Evolutionary conservation across 1,140 invertebrate species (phyloP), one percentile per base, ranked within the genome.

Genomic region (Dolichoris vasculosae): DNA sequence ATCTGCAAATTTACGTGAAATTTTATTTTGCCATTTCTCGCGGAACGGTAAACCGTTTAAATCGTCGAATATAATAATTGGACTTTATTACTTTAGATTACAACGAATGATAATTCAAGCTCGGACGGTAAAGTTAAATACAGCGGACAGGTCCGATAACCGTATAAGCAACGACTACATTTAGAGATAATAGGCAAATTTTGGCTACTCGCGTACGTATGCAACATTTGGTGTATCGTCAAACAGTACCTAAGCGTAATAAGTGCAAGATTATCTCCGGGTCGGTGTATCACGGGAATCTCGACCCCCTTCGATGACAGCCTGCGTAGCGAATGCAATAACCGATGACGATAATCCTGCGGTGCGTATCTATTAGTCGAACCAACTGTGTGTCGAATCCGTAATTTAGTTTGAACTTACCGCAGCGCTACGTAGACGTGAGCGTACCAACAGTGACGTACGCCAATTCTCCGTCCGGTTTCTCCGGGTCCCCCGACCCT

Each of bases 391-490:
- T 86, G 83, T 77, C 85, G 87, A 89, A 91, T 91, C 89, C 87
- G 89, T 90, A 91, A 91, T 91, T 87, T 87, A 91, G 90, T 92
- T 92, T 89, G 85, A 90, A 88, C 91, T 91, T 89, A 88, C 87
- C 86, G 87, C 89, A 87, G 87, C 86, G 43, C 46, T 23, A 38
- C 32, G 13, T n/a, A n/a, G n/a, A n/a, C n/a, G n/a, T n/a, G n/a
- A n/a, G n/a, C n/a, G n/a, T n/a, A n/a, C n/a, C 15, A 6, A 0
- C 13, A 69, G n/a, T 51, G 48, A 30, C 30, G 46, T 7, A 17
- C 32, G 0, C 20, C 13, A 40, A 55, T 73, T 38, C 69, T 76
- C 13, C 26, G 38, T 23, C 73, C 51, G 73, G 17, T 32, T 83
- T 83, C 71, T 48, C 71, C 1, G 26, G 4, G 9, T 55, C 46